Evolutionary conservation across 2,113 vertebrate genomes (phyloP).

Genomic region (Salvelinus fontinalis): DNA sequence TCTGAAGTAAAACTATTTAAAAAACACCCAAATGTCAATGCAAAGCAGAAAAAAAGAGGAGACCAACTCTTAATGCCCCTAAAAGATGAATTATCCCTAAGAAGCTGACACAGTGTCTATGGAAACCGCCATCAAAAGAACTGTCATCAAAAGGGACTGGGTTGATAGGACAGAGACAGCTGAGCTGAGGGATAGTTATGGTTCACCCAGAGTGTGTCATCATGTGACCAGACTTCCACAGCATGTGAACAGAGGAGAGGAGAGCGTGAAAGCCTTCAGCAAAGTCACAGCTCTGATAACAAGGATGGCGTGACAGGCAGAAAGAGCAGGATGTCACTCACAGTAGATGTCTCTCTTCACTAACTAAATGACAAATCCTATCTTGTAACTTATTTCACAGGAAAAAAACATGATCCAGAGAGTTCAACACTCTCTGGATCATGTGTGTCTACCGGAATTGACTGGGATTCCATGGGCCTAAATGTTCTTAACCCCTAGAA

Average conservation of each 20-base stretch:
- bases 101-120: not conserved
- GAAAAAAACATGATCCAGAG: not conserved
- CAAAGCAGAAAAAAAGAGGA: no score
- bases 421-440: not conserved
- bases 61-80: no score
- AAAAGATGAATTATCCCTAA: not conserved
- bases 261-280: slow-evolving; percentile 1
- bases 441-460: not conserved
- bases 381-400: not conserved
- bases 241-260: not conserved
- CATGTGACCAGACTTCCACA: not conserved
- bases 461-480: not conserved
- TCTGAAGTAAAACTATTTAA: no score
- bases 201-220: slow-evolving; percentile 20
- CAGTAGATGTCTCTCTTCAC: slow-evolving; percentile 5
- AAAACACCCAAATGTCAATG: no score
- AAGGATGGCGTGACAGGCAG: not conserved
- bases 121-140: not conserved
- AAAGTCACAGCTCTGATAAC: slow-evolving; percentile 6
- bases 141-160: not conserved
- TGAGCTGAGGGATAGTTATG: not conserved
- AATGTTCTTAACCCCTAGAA: not conserved
- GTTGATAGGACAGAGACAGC: not conserved
- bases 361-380: not conserved
- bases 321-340: not conserved